Percentiles rank a stretch among this genome's conserved stretches.
Conservation (phyloP, 2,888 invertebrate species). For the Drosophila multiciliata region DNA sequence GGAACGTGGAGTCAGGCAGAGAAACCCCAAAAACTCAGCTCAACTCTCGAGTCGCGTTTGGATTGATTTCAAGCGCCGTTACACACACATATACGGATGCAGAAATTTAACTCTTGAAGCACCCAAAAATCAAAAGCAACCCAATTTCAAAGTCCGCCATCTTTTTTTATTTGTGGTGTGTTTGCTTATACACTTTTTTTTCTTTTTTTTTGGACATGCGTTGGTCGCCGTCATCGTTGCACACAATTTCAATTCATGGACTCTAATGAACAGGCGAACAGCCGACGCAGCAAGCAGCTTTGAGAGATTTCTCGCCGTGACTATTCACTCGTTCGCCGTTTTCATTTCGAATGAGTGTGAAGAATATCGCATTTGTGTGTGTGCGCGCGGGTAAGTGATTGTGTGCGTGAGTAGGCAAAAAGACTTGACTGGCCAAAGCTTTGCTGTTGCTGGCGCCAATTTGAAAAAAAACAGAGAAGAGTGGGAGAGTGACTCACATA, state of each 20-base stretch:
- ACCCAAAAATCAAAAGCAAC: slow-evolving; percentile 21
- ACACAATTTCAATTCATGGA: slow-evolving; percentile 85
- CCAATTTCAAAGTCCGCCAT: slow-evolving; percentile 45
- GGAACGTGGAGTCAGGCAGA: slow-evolving; percentile 34
- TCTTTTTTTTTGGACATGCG: slow-evolving; percentile 42
- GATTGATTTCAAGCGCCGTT: slow-evolving; percentile 58
- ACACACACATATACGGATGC: slow-evolving; percentile 5
- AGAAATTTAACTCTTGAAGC: slow-evolving; percentile 50
- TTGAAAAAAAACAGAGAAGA: slow-evolving; percentile 22
- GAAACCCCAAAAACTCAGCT: slow-evolving; percentile 21
- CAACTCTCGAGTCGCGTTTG: slow-evolving; percentile 48
- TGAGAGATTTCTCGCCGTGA: slow-evolving; percentile 56
- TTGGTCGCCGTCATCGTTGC: slow-evolving; percentile 63
- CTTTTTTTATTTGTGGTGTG: slow-evolving; percentile 9
- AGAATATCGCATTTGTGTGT: slow-evolving; percentile 32
- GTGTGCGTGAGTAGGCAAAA: slow-evolving; percentile 14
- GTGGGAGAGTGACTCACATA: slow-evolving; percentile 20
- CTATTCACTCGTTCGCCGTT: slow-evolving; percentile 70
- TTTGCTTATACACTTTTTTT: background rate
- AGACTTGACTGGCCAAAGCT: slow-evolving; percentile 46
- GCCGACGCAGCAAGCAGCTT: slow-evolving; percentile 41
- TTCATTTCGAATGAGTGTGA: slow-evolving; percentile 67
- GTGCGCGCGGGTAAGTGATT: slow-evolving; percentile 12
- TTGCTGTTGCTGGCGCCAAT: slow-evolving; percentile 27
- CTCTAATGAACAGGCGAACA: slow-evolving; percentile 84